Evolutionary conservation across 2,113 vertebrate genomes (phyloP), one percentile per base, ranked within the genome.

Genomic region (Ivindomyrus marchei): DNA sequence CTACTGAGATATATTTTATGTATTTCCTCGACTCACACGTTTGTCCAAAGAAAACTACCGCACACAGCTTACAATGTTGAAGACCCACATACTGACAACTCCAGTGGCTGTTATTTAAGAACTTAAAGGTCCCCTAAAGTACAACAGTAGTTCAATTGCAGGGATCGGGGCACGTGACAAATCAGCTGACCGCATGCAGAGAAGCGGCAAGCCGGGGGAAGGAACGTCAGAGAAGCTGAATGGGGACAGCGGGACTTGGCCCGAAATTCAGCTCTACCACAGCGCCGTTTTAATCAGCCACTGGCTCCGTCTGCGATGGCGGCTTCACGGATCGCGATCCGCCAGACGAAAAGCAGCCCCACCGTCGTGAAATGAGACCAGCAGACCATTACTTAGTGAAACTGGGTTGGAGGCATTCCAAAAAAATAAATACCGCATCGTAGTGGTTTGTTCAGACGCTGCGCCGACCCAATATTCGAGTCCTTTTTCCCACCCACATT

Each of bases 21-120:
- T 50, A 27, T 86, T 50, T 49, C 47, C 47, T 31, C 0, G 24
- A 50, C 84, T 47, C 84, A 9, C 11, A 17, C n/a, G 3, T 50
- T 86, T 86, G 31, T 86, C 46, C 84, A 86, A 86, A 86, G 84
- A 47, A 86, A 47, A 31, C 47, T 87, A 87, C 27, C 36, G 13
- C 74, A 15, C 74, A 3, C n/a, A 36, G n/a, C 17, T 42, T 19
- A 56, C 3, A 17, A 10, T 87, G 85, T 87, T 31, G 50, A 50
- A 15, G 27, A 53, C 47, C 50, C 85, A 53, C 27, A 27, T 15
- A 39, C 85, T 39, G 85, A 56, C 31, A 39, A 27, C 27, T 87
- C 49, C 62, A 13, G 9, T 53, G 85, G 11, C 49, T 52, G 47
- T 52, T 87, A 53, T 50, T 53, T 50, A 53, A 87, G 5, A 36